Evolutionary conservation across 1,140 invertebrate genomes (phyloP), one percentile per base, ranked within the genome.

Genomic region (Acromyrmex echinatior): DNA sequence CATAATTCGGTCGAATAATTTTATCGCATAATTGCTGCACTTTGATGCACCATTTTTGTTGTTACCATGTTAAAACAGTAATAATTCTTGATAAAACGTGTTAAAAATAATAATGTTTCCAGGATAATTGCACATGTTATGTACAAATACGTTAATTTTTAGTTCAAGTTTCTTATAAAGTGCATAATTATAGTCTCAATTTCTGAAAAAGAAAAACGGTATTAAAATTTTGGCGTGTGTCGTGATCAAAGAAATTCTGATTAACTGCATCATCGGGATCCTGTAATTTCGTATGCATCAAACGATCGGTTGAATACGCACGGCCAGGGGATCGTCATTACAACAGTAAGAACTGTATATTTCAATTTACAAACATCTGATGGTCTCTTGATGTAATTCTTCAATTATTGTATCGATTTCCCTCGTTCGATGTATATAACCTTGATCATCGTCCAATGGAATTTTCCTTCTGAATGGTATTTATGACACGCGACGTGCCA

Each of bases 271-370:
- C 82, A 76, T 25, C 62, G 62, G 14, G 45, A 86, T 89, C 87
- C 68, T 77, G 88, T 86, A 89, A 89, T 89, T 80, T 71, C 39
- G 60, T 74, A n/a, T 51, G 73, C 70, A 58, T 63, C 62, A 77
- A 60, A 76, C 87, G 73, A 79, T n/a, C 58, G 45, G 39, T 39
- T 62, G 78, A 87, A 87, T 71, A 71, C 65, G 12, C 62, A 39
- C 14, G n/a, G n/a, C 21, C 68, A 16, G 7, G 35, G 51, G 53
- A 53, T 77, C 25, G 80, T 86, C 45, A 88, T 88, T 70, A 39
- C n/a, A 28, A 31, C 9, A 49, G 45, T 35, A 28, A 49, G 31
- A 77, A 66, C 5, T 18, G 51, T 63, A 71, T 60, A 35, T 86
- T 80, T 88, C 49, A 56, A 60, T 70, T 51, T 16, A 62, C 39